phyloP scores from a whole-genome alignment of 2,888 invertebrate species.

The Eilema griseolum region DNA sequence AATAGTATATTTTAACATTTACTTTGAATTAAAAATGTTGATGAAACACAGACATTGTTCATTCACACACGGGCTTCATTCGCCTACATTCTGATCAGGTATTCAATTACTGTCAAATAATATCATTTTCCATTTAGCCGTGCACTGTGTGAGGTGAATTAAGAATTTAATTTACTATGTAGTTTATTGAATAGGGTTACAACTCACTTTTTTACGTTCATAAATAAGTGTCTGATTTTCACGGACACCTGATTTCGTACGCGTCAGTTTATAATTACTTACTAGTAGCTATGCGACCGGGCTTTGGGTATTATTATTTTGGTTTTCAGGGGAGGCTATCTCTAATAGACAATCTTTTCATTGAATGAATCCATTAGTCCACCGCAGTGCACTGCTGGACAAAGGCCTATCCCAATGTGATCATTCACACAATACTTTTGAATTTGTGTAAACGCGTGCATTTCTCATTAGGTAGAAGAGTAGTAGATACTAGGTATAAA shows the following conservation, averaged over 20 bases:
- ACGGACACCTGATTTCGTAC: not conserved
- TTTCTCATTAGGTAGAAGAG: too few species aligned
- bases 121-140: constrained; percentile 55
- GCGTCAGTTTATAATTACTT: too few species aligned
- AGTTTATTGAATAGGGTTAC: constrained; percentile 18
- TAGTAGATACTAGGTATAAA: too few species aligned
- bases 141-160: constrained; percentile 46
- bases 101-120: constrained; percentile 62
- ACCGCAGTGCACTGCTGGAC: too few species aligned
- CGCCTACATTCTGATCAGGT: constrained; percentile 58
- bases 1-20: too few species aligned
- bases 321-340: not conserved
- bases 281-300: not conserved
- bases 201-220: not conserved
- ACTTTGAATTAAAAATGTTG: too few species aligned
- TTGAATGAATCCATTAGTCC: too few species aligned
- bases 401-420: too few species aligned
- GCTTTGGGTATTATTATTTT: not conserved
- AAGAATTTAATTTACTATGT: constrained; percentile 45
- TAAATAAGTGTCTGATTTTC: not conserved
- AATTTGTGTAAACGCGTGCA: too few species aligned
- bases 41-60: not conserved
- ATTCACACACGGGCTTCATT: not conserved
- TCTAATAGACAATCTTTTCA: not conserved
- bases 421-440: not conserved